phyloP scores from a whole-genome alignment of 2,888 invertebrate species.

The Ormia ochracea region DNA sequence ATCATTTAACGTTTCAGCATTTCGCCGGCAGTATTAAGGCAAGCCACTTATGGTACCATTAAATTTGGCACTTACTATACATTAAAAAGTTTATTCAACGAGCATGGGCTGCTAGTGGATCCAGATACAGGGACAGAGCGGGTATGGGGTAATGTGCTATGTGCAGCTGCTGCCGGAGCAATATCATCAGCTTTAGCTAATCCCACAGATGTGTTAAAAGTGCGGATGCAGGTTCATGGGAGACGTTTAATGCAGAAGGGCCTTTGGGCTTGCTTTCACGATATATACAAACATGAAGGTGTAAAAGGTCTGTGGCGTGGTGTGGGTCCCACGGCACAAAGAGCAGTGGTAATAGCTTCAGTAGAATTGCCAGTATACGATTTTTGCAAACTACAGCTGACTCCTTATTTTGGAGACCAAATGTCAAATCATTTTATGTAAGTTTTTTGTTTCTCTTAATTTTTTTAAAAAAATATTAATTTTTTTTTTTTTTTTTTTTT shows the following conservation, averaged over 20 bases:
- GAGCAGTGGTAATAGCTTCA: conserved; percentile 94
- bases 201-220: conserved; percentile 97
- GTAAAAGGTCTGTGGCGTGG: conserved; percentile 92
- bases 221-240: conserved; percentile 89
- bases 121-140: conserved; percentile 78
- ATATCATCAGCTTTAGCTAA: conserved; percentile 96
- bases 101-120: conserved; percentile 77
- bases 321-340: conserved; percentile 93
- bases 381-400: conserved; percentile 87
- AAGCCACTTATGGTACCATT: conserved; percentile 96
- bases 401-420: conserved; percentile 85
- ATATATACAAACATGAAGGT: conserved; percentile 91
- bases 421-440: conserved; percentile 91
- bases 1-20: conserved; percentile 80
- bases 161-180: conserved; percentile 85
- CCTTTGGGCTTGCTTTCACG: conserved; percentile 86
- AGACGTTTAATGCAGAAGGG: conserved; percentile 79
- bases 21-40: conserved; percentile 93
- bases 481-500: conserved; percentile 66
- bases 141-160: conserved; percentile 85
- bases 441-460: conserved; percentile 65
- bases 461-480: neutral
- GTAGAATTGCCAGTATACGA: conserved; percentile 97
- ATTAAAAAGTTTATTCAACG: conserved; percentile 84
- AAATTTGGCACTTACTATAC: conserved; percentile 98